Percentiles rank a stretch among this genome's conserved stretches.
Conservation (phyloP, 2,888 invertebrate genomes). For the Cephus rjabovi region DNA sequence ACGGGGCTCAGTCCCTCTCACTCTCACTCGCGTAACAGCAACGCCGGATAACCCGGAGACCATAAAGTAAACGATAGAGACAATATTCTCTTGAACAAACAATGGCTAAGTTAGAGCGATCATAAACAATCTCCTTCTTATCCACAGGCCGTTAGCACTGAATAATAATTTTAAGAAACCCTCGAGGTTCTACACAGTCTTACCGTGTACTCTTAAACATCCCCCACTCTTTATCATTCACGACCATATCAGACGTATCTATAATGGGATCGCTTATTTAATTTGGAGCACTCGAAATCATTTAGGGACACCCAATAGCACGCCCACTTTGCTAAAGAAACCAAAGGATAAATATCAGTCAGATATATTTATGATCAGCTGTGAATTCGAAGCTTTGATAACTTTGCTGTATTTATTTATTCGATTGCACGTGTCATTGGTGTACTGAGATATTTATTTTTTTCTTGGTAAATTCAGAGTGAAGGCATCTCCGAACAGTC, state of each 20-base stretch:
- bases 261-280: slow-evolving; percentile 29
- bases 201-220: background rate
- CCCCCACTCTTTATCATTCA: background rate
- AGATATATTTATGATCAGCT: slow-evolving; percentile 41
- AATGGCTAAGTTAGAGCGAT: slow-evolving; percentile 47
- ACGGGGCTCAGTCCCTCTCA: background rate
- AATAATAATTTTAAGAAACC: slow-evolving; percentile 44
- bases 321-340: slow-evolving; percentile 26
- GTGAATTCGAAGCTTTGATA: slow-evolving; percentile 22
- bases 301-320: slow-evolving; percentile 7
- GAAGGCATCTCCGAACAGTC: too few species aligned
- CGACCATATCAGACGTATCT: slow-evolving; percentile 11
- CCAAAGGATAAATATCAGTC: slow-evolving; percentile 24
- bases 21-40: background rate
- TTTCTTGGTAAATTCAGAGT: too few species aligned
- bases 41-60: slow-evolving; percentile 13
- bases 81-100: slow-evolving; percentile 48
- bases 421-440: background rate
- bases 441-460: too few species aligned
- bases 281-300: slow-evolving; percentile 25
- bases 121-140: slow-evolving; percentile 52
- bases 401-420: background rate
- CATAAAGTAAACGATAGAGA: slow-evolving; percentile 51
- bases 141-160: slow-evolving; percentile 50
- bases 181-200: slow-evolving; percentile 5